A percentile compares a stretch with the other conserved stretches of the same genome.
Evolutionary conservation across 1,140 invertebrate species (phyloP).

Genomic region (Oreohelix idahoensis): DNA sequence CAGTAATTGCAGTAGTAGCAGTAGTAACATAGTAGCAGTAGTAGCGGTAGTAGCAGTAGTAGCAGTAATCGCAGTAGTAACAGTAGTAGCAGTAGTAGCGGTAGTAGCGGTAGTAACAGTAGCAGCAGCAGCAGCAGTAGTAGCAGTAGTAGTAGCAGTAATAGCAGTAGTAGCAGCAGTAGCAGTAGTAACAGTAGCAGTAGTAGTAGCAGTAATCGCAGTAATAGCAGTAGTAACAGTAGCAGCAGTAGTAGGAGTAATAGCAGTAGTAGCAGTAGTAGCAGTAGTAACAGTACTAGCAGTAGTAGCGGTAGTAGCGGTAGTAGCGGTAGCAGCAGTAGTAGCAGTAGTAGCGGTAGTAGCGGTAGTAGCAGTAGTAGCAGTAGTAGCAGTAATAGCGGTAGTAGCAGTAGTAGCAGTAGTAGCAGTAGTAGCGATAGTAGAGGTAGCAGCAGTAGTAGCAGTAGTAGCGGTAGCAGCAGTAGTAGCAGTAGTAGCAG

Average conservation of each 20-base stretch:
- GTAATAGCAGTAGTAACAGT: background rate
- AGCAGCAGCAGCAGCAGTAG: constrained; percentile 19
- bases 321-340: constrained; percentile 5
- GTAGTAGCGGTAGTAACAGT: constrained; percentile 20
- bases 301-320: background rate
- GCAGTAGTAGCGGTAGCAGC: constrained; percentile 6
- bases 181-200: background rate
- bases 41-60: constrained; percentile 34
- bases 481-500: constrained; percentile 17
- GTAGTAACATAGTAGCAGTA: constrained; percentile 19
- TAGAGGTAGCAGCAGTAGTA: constrained; percentile 12
- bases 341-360: constrained; percentile 11
- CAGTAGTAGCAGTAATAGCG: constrained; percentile 9
- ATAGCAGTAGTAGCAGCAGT: constrained; percentile 4
- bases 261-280: background rate
- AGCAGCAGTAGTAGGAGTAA: no score
- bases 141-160: constrained; percentile 17
- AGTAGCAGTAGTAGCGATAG: constrained; percentile 18
- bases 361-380: constrained; percentile 7
- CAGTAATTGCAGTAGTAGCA: no score
- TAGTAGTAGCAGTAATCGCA: background rate
- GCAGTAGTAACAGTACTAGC: background rate
- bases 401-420: constrained; percentile 18
- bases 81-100: constrained; percentile 32
- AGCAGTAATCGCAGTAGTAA: constrained; percentile 32